Evolutionary conservation across 92 coral and sea anemone genomes (phyloP).

Genomic region (Zoanthus sansibaricus): DNA sequence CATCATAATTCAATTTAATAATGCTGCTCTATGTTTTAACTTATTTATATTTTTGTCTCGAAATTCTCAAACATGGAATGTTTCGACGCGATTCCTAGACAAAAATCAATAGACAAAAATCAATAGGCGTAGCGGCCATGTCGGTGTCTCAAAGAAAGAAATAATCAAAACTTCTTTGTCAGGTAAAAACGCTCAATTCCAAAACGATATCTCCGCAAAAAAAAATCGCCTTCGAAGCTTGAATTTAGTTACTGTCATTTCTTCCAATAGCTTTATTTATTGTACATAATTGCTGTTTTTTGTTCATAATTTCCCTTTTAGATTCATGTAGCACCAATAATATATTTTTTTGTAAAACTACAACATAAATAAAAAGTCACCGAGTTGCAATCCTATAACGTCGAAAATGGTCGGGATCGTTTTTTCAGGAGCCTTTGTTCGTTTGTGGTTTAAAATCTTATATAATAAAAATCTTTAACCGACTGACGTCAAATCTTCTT

Average conservation of each 20-base stretch:
- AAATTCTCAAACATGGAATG: no score
- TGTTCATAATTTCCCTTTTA: not conserved
- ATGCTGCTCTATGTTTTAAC: not conserved
- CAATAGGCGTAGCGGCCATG: no score
- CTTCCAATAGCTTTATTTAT: not conserved
- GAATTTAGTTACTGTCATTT: not conserved
- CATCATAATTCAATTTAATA: no score
- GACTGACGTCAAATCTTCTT: not conserved
- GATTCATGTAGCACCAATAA: not conserved
- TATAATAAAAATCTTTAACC: not conserved
- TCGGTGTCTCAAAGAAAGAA: no score
- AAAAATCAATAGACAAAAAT: no score
- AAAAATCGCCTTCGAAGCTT: no score
- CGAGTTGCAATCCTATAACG: not conserved
- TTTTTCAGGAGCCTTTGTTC: not conserved
- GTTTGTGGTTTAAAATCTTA: not conserved
- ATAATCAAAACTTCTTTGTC: no score
- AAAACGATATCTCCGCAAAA: no score
- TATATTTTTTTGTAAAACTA: not conserved
- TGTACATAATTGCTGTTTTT: not conserved
- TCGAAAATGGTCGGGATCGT: not conserved
- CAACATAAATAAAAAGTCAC: not conserved
- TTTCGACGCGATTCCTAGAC: no score
- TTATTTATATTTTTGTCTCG: not conserved
- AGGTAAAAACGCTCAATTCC: no score